Evolutionary conservation across 1,140 invertebrate species (phyloP), one percentile per base, ranked within the genome.

Genomic region (Holcopasites calliopsidis): DNA sequence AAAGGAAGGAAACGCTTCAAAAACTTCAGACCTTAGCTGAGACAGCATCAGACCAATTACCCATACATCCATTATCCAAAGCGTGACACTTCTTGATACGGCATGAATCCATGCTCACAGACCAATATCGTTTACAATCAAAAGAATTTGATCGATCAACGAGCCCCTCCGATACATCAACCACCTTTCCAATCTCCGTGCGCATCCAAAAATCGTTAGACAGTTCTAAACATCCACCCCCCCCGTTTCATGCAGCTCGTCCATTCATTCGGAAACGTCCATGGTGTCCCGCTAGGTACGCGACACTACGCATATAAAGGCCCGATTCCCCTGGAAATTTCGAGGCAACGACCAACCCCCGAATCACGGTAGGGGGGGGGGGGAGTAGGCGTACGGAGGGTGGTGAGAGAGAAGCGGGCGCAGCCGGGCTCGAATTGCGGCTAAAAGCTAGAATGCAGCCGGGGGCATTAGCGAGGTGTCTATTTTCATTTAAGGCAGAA

Each of bases 401-500:
- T 33, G 13, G 57, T 3, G 13, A 18, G 28, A 28, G 18, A 42
- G 6, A n/a, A n/a, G 31, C 21, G 21, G 21, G 31, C 13, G 31
- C 33, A 40, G 57, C 44, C 69, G 23, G 58, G 58, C 58, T 72
- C 58, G 69, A 72, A 72, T 72, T 73, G 38, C 26, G 49, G 35
- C 76, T 82, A 79, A 79, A 83, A 82, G 76, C 81, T 62, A 77
- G 58, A 71, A 75, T 26, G 71, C 70, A 71, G 69, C 49, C 58
- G 54, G 65, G 60, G 33, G 44, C 68, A 79, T 83, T 79, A 83
- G 65, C 40, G 54, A 82, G 76, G 71, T 75, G 76, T 83, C 81
- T 75, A 82, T 71, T 83, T 83, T 83, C 76, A 83, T 82, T 83
- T 76, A 76, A 83, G 62, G 47, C 52, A 76, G 77, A 79, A 60